Percentiles rank a stretch among this genome's conserved stretches.
Evolutionary conservation across 1,140 invertebrate genomes (phyloP).

Genomic region (Vollenhovia emeryi): DNA sequence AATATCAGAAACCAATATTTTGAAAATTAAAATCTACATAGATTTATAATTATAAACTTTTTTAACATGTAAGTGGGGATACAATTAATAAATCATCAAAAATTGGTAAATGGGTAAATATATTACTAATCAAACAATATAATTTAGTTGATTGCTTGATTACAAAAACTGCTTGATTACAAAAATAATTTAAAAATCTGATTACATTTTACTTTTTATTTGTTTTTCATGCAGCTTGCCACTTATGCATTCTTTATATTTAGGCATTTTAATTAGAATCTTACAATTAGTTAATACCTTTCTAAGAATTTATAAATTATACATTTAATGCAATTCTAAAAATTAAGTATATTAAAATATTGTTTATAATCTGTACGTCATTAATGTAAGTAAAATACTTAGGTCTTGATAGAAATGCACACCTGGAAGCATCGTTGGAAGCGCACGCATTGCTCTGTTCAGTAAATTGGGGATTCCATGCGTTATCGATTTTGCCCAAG

Average conservation of each 20-base stretch:
- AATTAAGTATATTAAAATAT: not conserved
- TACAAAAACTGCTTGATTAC: not conserved
- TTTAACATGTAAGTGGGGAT: not conserved
- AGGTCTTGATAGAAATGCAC: not conserved
- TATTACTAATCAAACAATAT: not conserved
- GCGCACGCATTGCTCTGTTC: not conserved
- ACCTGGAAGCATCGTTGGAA: constrained; percentile 50
- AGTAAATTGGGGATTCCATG: constrained; percentile 55
- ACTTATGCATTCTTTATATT: not conserved
- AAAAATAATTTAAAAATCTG: not conserved
- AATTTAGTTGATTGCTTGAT: not conserved
- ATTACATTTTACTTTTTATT: not conserved
- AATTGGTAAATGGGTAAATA: not conserved
- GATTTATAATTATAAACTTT: not conserved
- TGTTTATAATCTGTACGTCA: not conserved
- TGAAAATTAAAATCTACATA: not conserved
- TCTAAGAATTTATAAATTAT: not conserved
- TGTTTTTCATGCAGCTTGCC: not conserved
- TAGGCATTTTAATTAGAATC: not conserved
- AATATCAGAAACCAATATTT: not conserved
- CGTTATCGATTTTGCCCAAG: constrained; percentile 61
- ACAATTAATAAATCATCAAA: not conserved
- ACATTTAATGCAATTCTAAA: not conserved
- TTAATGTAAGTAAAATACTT: not conserved
- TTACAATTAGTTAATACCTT: not conserved